These are phyloP conservation scores for Xestia rhomboidea DNA, from an alignment of 2,888 invertebrate species.

Conservation along the genomic window DNA sequence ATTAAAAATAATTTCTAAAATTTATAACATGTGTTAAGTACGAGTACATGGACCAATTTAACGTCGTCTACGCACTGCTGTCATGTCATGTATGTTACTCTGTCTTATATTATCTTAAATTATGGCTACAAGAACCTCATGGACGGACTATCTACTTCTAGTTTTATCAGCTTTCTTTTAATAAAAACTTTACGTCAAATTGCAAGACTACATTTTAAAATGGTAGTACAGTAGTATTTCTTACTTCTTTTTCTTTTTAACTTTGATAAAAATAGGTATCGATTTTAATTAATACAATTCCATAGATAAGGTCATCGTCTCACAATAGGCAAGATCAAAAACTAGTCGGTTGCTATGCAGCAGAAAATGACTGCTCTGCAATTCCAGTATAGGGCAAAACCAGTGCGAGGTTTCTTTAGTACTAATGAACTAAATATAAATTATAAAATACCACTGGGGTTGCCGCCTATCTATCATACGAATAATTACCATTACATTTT, in stretches of 20 bases:
- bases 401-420: conserved; percentile 39
- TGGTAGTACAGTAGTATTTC: conserved; percentile 7
- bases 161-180: neutral
- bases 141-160: neutral
- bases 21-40: conserved; percentile 4
- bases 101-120: conserved; percentile 12
- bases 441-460: conserved; percentile 58
- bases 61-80: conserved; percentile 32
- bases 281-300: conserved; percentile 24
- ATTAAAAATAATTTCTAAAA: conserved; percentile 21
- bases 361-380: conserved; percentile 40
- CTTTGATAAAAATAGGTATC: conserved; percentile 6
- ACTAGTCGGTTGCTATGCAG: conserved; percentile 34
- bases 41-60: neutral
- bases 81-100: conserved; percentile 55
- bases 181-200: neutral
- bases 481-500: conserved; percentile 49
- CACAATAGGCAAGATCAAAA: conserved; percentile 49
- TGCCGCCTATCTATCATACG: conserved; percentile 32
- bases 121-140: neutral
- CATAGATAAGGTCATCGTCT: conserved; percentile 44
- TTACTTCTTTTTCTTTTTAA: too few species aligned
- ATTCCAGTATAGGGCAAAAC: conserved; percentile 41
- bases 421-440: conserved; percentile 56
- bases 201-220: conserved; percentile 10